phyloP scores from a whole-genome alignment of 2,888 invertebrate species.

The Athalia cordata region DNA sequence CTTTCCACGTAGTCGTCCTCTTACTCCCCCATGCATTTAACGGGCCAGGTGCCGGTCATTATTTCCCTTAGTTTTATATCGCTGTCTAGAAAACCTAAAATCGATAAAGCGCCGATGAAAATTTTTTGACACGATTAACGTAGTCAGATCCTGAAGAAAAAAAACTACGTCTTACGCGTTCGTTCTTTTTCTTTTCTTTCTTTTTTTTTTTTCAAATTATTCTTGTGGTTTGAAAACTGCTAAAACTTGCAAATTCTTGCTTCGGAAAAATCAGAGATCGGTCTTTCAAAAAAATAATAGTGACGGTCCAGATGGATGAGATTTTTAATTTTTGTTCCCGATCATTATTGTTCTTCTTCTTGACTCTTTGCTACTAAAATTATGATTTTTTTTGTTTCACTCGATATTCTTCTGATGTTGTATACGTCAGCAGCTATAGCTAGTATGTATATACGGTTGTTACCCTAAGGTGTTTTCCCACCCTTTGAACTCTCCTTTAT shows the following conservation, averaged over 20 bases:
- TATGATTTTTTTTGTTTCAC: background rate
- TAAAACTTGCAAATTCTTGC: too few relatives aligned
- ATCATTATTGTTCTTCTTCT: background rate
- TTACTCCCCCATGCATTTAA: background rate
- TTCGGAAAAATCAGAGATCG: background rate
- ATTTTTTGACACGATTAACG: too few relatives aligned
- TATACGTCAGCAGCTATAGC: background rate
- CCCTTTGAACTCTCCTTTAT: slow-evolving; percentile 30
- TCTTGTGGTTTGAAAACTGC: too few relatives aligned
- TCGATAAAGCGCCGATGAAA: too few relatives aligned
- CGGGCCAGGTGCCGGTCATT: background rate
- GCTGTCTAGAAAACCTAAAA: too few relatives aligned
- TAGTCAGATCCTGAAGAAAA: too few relatives aligned
- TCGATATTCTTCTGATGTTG: background rate
- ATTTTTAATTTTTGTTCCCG: background rate
- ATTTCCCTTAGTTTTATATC: background rate
- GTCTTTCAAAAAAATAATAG: background rate
- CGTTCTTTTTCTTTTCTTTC: too few relatives aligned
- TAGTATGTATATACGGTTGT: background rate
- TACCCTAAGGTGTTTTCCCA: background rate
- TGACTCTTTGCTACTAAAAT: background rate
- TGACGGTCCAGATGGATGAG: background rate
- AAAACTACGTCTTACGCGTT: too few relatives aligned
- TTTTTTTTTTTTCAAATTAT: too few relatives aligned
- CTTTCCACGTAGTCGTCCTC: background rate